A percentile compares a stretch with the other conserved stretches of the same genome.
Evolutionary conservation across 1,140 invertebrate species (phyloP).

Genomic region (Plodia interpunctella): DNA sequence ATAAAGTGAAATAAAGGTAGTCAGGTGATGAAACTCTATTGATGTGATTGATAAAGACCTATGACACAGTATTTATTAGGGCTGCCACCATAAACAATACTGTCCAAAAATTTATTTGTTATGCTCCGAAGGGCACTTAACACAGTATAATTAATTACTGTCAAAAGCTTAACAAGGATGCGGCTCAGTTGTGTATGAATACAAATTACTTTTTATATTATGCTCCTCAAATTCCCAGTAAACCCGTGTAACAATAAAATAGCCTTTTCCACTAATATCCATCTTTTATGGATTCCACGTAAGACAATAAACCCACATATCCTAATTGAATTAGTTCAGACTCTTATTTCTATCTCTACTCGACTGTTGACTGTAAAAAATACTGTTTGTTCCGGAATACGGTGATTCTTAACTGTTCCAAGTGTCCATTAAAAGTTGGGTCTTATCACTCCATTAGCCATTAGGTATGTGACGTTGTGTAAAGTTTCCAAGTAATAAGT

Average conservation of each 20-base stretch:
- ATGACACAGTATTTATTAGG: too few species aligned
- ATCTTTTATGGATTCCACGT: slow-evolving; percentile 1
- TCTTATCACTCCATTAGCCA: background rate
- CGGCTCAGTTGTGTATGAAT: background rate
- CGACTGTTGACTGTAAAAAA: background rate
- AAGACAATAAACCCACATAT: background rate
- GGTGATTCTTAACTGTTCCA: background rate
- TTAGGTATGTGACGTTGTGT: background rate
- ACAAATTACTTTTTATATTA: background rate
- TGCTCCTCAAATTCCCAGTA: too few species aligned
- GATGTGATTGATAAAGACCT: too few species aligned
- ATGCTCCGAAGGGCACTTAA: background rate
- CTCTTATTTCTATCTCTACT: too few species aligned
- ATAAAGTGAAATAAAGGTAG: too few species aligned
- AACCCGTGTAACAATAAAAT: background rate
- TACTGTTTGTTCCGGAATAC: background rate
- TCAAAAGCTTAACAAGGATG: slow-evolving; percentile 1
- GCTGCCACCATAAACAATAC: too few species aligned
- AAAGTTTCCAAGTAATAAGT: background rate
- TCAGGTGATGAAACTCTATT: too few species aligned
- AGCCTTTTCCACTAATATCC: background rate
- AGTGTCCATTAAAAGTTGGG: background rate
- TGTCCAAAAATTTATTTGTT: background rate
- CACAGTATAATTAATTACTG: background rate
- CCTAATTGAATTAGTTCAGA: background rate